Base-by-base conservation (phyloP, 35 echinoderm and acorn worm genomes). In the Nesometra sesokonis region DNA sequence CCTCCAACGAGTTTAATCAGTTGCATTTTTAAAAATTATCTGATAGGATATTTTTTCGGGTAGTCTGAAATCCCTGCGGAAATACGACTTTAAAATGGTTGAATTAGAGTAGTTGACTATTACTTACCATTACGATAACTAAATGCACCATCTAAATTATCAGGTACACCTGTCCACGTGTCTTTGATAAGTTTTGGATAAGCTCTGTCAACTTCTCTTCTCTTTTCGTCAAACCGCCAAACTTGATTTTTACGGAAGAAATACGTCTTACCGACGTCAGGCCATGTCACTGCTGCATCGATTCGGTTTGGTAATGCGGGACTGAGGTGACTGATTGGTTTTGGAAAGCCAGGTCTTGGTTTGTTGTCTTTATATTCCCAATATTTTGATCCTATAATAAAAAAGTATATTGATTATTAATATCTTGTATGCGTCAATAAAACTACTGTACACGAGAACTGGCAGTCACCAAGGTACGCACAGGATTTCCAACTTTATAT, bases 201-300 rank as follows among this genome's bases (percentile, higher is more conserved):
- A 9, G 82, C 90, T 11, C 32, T 32, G 77, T 94, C 96, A 1
- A 99, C 93, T 29, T 77, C 47, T 77, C 85, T 83, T 0, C 35
- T n/a, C 1, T 67, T 47, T 37, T 93, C 92, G 34, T 99, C 92
- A 77, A 84, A 99, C 30, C 92, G 84, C 90, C 93, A 99, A 17
- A 94, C 92, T 38, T 83, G 36, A 76, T 88, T 77, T 43, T 89
- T 89, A 37, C 92, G 92, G 88, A 99, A 92, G 77, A 99, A 92
- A 85, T 99, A 99, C 0, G 93, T 88, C 76, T 99, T 99, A 35
- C 84, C 84, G 77, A 77, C 88, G 33, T 99, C 90, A 13, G 76
- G 57, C 84, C 85, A 99, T 0, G 89, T 80, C 37, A 92, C 34
- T 46, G 86, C 86, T 15, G 96, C 96, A 76, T 99, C 93, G 19